Conservation (phyloP, 2,797 vertebrate genomes). For the Cottoperca gobio region DNA sequence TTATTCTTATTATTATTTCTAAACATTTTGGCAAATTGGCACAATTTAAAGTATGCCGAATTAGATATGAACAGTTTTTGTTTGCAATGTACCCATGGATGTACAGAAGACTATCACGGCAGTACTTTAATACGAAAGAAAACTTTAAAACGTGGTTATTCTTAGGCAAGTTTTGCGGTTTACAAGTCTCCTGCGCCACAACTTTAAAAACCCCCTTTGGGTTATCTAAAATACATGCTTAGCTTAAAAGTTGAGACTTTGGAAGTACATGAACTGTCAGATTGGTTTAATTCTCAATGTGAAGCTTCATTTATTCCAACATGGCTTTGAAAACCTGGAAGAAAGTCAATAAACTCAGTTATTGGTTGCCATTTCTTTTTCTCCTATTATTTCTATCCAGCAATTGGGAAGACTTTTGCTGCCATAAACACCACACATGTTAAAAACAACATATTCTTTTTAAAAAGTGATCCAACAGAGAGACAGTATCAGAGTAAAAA, state of each 20-base stretch:
- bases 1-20: background rate
- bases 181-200: background rate
- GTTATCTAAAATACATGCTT: background rate
- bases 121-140: background rate
- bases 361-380: background rate
- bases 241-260: background rate
- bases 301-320: background rate
- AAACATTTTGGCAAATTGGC: background rate
- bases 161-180: background rate
- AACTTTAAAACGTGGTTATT: background rate
- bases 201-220: background rate
- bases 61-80: background rate
- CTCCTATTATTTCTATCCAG: background rate
- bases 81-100: background rate
- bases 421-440: background rate
- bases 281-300: background rate
- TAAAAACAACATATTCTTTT: slow-evolving; percentile 43
- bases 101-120: background rate
- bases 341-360: background rate
- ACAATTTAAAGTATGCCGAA: background rate
- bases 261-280: background rate
- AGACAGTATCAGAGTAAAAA: slow-evolving; percentile 54
- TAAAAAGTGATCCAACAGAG: slow-evolving; percentile 24
- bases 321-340: background rate
- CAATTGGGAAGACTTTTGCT: background rate